Conservation (phyloP, 2,888 invertebrate species). For the Trissonchulus sp. region DNA sequence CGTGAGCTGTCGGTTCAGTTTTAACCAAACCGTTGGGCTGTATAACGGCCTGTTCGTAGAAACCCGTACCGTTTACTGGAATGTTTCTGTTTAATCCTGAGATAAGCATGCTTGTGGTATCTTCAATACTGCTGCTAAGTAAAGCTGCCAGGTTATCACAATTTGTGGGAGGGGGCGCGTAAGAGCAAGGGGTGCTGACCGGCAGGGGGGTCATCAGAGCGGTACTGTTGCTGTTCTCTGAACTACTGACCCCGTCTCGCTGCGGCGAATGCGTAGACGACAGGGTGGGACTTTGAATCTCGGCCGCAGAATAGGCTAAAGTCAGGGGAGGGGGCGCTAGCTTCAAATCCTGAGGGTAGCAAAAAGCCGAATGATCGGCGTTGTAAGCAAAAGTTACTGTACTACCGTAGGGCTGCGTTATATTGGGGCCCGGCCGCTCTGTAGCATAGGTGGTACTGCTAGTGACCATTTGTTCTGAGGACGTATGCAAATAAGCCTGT, state of each 20-base stretch:
- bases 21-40: too few species aligned
- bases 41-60: too few species aligned
- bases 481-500: background rate
- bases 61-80: background rate
- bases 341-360: background rate
- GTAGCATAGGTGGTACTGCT: background rate
- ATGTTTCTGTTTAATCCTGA: background rate
- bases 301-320: background rate
- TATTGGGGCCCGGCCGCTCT: background rate
- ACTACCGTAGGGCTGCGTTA: too few species aligned
- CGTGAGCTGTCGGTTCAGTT: background rate
- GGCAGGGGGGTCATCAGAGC: background rate
- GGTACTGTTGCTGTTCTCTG: too few species aligned
- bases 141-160: constrained; percentile 32
- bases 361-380: background rate
- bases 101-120: background rate
- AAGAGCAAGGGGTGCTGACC: background rate
- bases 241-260: background rate
- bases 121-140: constrained; percentile 24
- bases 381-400: background rate
- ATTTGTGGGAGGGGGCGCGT: constrained; percentile 7
- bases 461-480: background rate
- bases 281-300: constrained; percentile 80
- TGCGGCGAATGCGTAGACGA: constrained; percentile 48
- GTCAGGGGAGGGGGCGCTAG: too few species aligned